Base-by-base conservation (phyloP, 2,888 invertebrate genomes). In the Trisateles emortualis region DNA sequence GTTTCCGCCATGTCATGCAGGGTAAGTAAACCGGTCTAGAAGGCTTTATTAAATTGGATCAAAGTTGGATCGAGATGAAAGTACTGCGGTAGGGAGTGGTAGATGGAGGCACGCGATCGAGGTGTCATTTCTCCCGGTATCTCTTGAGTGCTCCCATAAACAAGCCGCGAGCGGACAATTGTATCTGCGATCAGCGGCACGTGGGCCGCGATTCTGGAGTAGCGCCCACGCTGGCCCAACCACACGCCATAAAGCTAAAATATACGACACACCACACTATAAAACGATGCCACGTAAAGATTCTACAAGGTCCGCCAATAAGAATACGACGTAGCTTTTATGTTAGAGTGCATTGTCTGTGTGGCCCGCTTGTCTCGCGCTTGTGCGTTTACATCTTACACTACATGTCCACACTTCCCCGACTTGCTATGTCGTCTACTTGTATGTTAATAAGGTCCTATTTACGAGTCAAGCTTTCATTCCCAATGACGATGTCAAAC, bases 161-260 rank as follows among this genome's bases (percentile, higher is more conserved):
- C 84, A 83, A 85, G 87, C 84, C 83, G 73, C 72, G 66, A 81
- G 85, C 84, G 78, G 82, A 87, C 87, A 88, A 89, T 86, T 76
- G 83, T 87, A 90, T 90, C 89, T 86, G 79, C 78, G 79, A 90
- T 88, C 90, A 69, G 64, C 57, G 81, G 85, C 87, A 87, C 86
- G 88, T 87, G 89, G 88, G 90, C 84, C 56, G 82, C 77, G 76
- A 79, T 85, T 87, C 86, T 88, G 88, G 88, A 88, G 90, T 85
- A 89, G 87, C 91, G 83, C 92, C 92, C 88, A 92, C 92, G 87
- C 83, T 78, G 72, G 70, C 72, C 77, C 74, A 45, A 70, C 71
- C 77, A 79, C 76, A 73, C 76, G 79, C 81, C 83, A 83, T 88
- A 88, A 88, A 87, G 81, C 81, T 79, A 70, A 83, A 82, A 87